Percentiles rank a stretch among this genome's conserved stretches.
These are phyloP conservation scores for Polylopha cassiicola DNA, from an alignment of 2,888 invertebrate genomes.

Conservation along the genomic window DNA sequence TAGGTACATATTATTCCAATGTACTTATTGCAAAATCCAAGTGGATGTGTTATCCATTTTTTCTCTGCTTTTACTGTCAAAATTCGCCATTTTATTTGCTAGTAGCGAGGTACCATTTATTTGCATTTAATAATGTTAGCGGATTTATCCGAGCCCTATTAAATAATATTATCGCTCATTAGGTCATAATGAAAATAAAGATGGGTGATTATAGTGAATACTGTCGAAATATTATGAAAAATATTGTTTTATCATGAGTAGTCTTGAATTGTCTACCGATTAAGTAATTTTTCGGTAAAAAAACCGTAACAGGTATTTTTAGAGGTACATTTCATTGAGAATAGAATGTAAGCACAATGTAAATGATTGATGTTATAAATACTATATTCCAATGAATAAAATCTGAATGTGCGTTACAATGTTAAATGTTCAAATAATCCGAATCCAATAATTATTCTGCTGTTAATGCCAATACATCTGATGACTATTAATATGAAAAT, in stretches of 20 bases:
- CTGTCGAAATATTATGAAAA: neutral
- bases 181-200: slow-evolving; percentile 1
- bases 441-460: slow-evolving; percentile 14
- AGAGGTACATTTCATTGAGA: slow-evolving; percentile 5
- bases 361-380: slow-evolving; percentile 15
- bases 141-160: slow-evolving; percentile 57
- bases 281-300: slow-evolving; percentile 3
- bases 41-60: too few relatives aligned
- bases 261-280: slow-evolving; percentile 3
- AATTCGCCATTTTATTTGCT: slow-evolving; percentile 32
- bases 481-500: slow-evolving; percentile 16
- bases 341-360: slow-evolving; percentile 9
- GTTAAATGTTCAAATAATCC: slow-evolving; percentile 17
- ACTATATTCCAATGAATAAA: slow-evolving; percentile 17
- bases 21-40: too few relatives aligned
- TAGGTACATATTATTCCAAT: too few relatives aligned
- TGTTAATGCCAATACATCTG: slow-evolving; percentile 6
- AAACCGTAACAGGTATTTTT: slow-evolving; percentile 14
- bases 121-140: slow-evolving; percentile 61
- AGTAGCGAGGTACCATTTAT: slow-evolving; percentile 33
- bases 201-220: neutral
- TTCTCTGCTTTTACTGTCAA: slow-evolving; percentile 1
- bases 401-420: slow-evolving; percentile 18
- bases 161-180: slow-evolving; percentile 35
- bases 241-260: slow-evolving; percentile 1